Evolutionary conservation across 2,797 vertebrate species (phyloP).

Genomic region (Betta splendens): DNA sequence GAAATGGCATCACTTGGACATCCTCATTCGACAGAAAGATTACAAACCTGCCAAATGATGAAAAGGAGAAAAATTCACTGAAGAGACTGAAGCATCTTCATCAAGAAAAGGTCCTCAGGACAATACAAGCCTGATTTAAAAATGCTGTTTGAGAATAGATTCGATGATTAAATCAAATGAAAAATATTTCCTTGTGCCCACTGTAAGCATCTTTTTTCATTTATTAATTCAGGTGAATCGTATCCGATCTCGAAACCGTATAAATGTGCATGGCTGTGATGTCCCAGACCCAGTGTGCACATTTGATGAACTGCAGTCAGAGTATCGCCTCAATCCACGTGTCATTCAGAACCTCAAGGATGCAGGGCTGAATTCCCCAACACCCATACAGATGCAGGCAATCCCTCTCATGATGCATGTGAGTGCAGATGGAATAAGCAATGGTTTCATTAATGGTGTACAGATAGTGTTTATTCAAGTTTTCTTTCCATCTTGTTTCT

Average conservation of each 20-base stretch:
- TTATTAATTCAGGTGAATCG: conserved; percentile 83
- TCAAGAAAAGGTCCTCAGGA: conserved; percentile 86
- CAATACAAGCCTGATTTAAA: background rate
- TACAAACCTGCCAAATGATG: conserved; percentile 64
- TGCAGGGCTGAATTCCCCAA: conserved; percentile 86
- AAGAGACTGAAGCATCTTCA: conserved; percentile 88
- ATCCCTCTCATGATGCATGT: conserved; percentile 96
- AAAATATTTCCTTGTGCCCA: background rate
- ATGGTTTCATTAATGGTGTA: background rate
- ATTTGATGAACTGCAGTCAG: conserved; percentile 89
- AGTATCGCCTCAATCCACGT: conserved; percentile 85
- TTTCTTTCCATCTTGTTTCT: background rate
- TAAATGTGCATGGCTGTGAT: conserved; percentile 90
- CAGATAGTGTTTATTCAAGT: accelerated
- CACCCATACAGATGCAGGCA: conserved; percentile 96
- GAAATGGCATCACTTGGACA: conserved; percentile 85
- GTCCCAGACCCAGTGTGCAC: conserved; percentile 89
- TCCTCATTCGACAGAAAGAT: conserved; percentile 83
- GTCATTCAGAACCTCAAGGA: conserved; percentile 88
- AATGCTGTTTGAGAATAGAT: background rate
- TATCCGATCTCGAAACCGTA: conserved; percentile 86
- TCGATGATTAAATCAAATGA: background rate
- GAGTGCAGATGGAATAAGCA: conserved; percentile 44
- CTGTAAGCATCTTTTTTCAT: background rate
- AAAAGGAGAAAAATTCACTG: conserved; percentile 77